Conservation (phyloP, 2,888 invertebrate species). For the Tyria jacobaeae region DNA sequence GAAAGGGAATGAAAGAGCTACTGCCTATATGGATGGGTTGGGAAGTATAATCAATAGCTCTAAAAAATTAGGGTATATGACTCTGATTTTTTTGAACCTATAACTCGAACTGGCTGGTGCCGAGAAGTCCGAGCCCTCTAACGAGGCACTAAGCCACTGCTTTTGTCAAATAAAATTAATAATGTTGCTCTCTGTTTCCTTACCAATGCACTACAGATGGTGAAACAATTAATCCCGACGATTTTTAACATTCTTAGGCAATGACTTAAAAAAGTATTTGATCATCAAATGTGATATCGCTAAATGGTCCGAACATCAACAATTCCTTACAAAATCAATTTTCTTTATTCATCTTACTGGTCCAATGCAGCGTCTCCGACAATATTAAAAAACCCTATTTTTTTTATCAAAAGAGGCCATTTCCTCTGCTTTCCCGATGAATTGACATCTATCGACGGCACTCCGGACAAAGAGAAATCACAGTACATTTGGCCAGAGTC, state of each 20-base stretch:
- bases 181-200: not conserved
- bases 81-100: too few species aligned
- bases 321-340: slow-evolving; percentile 49
- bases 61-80: too few species aligned
- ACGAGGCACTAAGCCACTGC: too few species aligned
- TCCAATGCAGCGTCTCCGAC: slow-evolving; percentile 39
- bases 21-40: too few species aligned
- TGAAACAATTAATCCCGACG: not conserved
- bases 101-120: too few species aligned
- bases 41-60: too few species aligned
- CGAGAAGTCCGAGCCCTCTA: too few species aligned
- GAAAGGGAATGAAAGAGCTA: too few species aligned
- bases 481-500: slow-evolving; percentile 58
- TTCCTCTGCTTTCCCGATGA: slow-evolving; percentile 67
- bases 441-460: slow-evolving; percentile 73
- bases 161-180: not conserved
- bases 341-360: slow-evolving; percentile 43
- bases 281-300: slow-evolving; percentile 41
- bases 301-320: slow-evolving; percentile 47
- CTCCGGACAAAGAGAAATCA: slow-evolving; percentile 65
- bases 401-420: slow-evolving; percentile 63
- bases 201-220: not conserved
- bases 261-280: slow-evolving; percentile 25
- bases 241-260: slow-evolving; percentile 21
- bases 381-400: slow-evolving; percentile 62